Evolutionary conservation across 2,797 vertebrate species (phyloP), one percentile per base, ranked within the genome.

Genomic region (Acropternis orthonyx): DNA sequence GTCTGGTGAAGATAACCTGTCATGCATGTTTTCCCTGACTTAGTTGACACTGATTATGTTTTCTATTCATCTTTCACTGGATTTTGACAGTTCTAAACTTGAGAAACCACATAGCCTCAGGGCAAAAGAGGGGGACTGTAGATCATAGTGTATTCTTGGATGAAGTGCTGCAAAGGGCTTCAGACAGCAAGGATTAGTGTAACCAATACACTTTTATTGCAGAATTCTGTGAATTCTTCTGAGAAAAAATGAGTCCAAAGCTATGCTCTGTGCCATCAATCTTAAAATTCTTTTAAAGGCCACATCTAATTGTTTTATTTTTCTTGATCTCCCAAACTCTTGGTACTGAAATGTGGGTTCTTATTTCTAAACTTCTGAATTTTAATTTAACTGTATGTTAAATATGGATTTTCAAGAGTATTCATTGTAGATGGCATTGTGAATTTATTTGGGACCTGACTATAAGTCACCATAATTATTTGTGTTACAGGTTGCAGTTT

Each of bases 71-170:
- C 81, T 95, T 92, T 69, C 65, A 36, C 37, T 76, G n/a, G 49
- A 88, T 93, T 78, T 81, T 85, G 91, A 88, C 87, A 72, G 68
- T 80, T 95, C 51, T 61, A 88, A 93, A 90, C 89, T 85, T 69
- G 37, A 96, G 95, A 95, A 94, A 76, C 58, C 46, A 32, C 46
- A 65, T 85, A 89, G 73, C 93, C 59, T 20, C 32, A 36, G 76
- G 86, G 66, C 94, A 94, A 74, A 78, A 82, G 85, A 95, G 37
- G 73, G 62, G 30, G 88, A 72, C 84, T 91, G 75, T 73, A 62
- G 78, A 95, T 92, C 75, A 46, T 66, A 73, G 59, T 9, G 12
- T 48, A 37, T 92, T 92, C 82, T 91, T 88, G 76, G 54, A 86
- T 89, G 37, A 80, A 74, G 63, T 52, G 61, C 88, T 86, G 61